phyloP scores from a whole-genome alignment of 1,140 invertebrate genomes.

The Diorhabda sublineata region DNA sequence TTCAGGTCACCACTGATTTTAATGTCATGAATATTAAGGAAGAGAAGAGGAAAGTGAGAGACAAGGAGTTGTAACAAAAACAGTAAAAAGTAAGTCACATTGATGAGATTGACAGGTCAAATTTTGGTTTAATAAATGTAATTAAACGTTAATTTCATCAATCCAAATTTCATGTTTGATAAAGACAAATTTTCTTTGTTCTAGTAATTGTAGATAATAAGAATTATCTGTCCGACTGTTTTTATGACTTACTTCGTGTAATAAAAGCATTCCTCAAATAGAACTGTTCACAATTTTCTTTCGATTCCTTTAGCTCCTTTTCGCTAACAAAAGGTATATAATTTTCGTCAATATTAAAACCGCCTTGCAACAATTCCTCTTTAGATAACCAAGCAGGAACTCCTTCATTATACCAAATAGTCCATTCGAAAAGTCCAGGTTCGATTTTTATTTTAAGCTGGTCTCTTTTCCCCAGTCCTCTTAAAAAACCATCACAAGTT shows the following conservation, averaged over 20 bases:
- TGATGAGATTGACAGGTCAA: no score
- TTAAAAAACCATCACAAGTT: slow-evolving; percentile 70
- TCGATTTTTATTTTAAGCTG: slow-evolving; percentile 53
- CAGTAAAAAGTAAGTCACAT: no score
- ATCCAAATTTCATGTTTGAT: no score
- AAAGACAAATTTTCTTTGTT: no score
- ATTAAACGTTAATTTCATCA: no score
- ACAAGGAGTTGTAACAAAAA: no score
- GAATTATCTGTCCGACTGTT: no score
- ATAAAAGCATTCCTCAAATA: slow-evolving; percentile 62
- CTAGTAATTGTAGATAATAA: no score
- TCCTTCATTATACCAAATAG: slow-evolving; percentile 80
- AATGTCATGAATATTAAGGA: no score
- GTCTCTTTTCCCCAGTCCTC: slow-evolving; percentile 49
- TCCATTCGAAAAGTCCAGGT: slow-evolving; percentile 88
- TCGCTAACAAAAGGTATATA: slow-evolving; percentile 64
- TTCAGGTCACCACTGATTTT: no score
- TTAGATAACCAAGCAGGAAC: slow-evolving; percentile 76
- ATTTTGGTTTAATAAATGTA: no score
- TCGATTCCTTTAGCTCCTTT: slow-evolving; percentile 52
- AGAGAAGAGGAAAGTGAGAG: no score
- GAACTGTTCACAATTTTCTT: slow-evolving; percentile 69
- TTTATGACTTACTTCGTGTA: slow-evolving; percentile 40
- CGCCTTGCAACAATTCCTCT: slow-evolving; percentile 66
- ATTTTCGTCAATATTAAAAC: slow-evolving; percentile 69